Conservation (phyloP, 2,113 vertebrate species). For the Pavo muticus region DNA sequence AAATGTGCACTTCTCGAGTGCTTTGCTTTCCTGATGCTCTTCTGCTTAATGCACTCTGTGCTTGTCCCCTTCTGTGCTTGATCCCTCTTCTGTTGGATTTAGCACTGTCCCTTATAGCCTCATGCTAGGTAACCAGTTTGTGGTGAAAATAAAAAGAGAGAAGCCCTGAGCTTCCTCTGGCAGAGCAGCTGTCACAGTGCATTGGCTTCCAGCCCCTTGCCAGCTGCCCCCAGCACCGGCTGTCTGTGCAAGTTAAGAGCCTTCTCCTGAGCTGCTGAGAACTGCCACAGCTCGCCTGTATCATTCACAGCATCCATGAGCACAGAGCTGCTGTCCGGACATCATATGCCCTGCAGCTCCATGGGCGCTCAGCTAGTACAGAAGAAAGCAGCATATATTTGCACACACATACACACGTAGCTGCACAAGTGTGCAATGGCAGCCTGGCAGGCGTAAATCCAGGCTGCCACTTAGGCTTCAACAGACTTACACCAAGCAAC, state of each 20-base stretch:
- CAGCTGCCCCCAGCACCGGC: constrained; percentile 46
- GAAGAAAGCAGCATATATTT: neutral
- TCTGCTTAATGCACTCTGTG: neutral
- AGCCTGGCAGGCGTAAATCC: neutral
- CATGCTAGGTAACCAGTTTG: constrained; percentile 55
- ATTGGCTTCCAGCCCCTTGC: constrained; percentile 47
- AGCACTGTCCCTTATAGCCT: constrained; percentile 20
- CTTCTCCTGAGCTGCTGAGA: constrained; percentile 60
- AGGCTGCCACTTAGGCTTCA: neutral
- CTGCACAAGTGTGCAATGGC: neutral
- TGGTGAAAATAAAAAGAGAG: constrained; percentile 25
- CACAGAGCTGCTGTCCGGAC: constrained; percentile 2
- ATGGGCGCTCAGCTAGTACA: constrained; percentile 18
- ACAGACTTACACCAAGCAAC: neutral
- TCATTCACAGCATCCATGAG: constrained; percentile 62
- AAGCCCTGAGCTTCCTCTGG: constrained; percentile 34
- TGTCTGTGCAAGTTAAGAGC: constrained; percentile 49
- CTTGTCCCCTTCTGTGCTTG: neutral
- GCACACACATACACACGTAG: neutral
- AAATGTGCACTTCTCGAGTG: neutral
- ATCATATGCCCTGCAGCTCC: neutral
- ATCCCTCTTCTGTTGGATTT: neutral
- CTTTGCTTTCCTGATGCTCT: constrained; percentile 36
- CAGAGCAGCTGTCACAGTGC: constrained; percentile 45
- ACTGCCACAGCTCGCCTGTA: constrained; percentile 57